A percentile compares a stretch with the other conserved stretches of the same genome.
Conservation (phyloP, 2,113 vertebrate genomes). For the Sclerurus mexicanus region DNA sequence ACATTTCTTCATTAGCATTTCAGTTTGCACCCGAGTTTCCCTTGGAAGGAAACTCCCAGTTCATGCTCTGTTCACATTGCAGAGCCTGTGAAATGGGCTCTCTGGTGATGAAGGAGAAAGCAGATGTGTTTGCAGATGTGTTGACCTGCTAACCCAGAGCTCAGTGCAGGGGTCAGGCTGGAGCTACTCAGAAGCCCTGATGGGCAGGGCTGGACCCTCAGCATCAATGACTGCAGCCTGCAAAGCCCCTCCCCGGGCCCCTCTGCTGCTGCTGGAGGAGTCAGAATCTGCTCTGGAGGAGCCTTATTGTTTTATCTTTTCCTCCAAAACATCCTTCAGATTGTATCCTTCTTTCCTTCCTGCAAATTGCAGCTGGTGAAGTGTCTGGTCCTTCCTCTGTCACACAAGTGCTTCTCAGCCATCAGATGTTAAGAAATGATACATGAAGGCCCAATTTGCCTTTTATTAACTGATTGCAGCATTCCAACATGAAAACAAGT, state of each 20-base stretch:
- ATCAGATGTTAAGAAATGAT: neutral
- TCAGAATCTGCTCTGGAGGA: neutral
- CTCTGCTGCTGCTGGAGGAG: neutral
- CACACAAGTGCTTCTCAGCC: neutral
- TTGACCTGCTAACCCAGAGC: neutral
- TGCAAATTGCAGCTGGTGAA: neutral
- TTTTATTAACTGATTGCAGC: neutral
- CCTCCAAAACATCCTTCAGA: neutral
- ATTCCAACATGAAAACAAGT: neutral
- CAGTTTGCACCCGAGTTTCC: neutral
- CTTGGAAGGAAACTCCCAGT: neutral
- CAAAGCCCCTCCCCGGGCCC: neutral
- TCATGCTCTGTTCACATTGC: neutral
- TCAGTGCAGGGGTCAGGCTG: neutral
- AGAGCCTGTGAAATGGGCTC: neutral
- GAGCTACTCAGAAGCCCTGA: neutral
- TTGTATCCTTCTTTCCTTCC: neutral
- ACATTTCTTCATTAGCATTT: neutral
- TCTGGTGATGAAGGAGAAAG: neutral
- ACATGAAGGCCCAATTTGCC: neutral
- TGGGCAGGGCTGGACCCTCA: neutral
- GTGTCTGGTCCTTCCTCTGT: neutral
- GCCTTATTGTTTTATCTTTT: neutral
- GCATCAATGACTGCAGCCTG: neutral
- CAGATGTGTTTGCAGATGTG: neutral